Evolutionary conservation across 1,140 invertebrate species (phyloP).

Genomic region (Hypothenemus hampei): DNA sequence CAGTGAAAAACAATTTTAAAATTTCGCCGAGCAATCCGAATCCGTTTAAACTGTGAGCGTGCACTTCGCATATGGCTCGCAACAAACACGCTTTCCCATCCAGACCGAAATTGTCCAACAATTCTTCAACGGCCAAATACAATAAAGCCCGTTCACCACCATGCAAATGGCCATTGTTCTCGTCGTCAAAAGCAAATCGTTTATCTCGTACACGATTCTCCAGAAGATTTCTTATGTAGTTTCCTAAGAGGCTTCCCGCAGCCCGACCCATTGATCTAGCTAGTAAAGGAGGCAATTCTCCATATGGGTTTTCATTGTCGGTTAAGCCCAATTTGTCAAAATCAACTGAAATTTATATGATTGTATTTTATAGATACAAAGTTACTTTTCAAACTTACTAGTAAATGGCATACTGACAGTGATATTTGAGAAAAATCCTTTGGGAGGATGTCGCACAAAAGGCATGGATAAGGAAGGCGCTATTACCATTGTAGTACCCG

Average conservation of each 20-base stretch:
- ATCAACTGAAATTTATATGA: constrained; percentile 57
- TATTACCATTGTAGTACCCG: constrained; percentile 72
- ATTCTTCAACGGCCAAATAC: constrained; percentile 69
- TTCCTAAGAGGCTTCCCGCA: constrained; percentile 56
- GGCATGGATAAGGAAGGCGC: constrained; percentile 76
- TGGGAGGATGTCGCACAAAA: constrained; percentile 74
- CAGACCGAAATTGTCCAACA: constrained; percentile 69
- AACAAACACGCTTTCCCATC: constrained; percentile 76
- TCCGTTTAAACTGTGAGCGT: constrained; percentile 69
- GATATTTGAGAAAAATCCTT: constrained; percentile 79
- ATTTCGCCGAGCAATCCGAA: constrained; percentile 75
- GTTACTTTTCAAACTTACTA: constrained; percentile 58
- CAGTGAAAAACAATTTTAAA: constrained; percentile 74
- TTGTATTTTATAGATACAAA: neutral
- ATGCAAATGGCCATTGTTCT: constrained; percentile 61
- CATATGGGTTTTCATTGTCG: constrained; percentile 79
- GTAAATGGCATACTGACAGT: constrained; percentile 82
- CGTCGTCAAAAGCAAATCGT: no score
- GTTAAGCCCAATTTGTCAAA: constrained; percentile 78
- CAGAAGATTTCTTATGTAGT: constrained; percentile 67
- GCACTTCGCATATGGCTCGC: constrained; percentile 79
- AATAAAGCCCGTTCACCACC: constrained; percentile 73
- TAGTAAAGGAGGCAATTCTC: constrained; percentile 65
- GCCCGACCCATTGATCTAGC: constrained; percentile 65
- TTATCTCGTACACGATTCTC: constrained; percentile 53